These are phyloP conservation scores for Pterocles orientalis DNA, from an alignment of 2,113 vertebrate species.

Conservation along the genomic window DNA sequence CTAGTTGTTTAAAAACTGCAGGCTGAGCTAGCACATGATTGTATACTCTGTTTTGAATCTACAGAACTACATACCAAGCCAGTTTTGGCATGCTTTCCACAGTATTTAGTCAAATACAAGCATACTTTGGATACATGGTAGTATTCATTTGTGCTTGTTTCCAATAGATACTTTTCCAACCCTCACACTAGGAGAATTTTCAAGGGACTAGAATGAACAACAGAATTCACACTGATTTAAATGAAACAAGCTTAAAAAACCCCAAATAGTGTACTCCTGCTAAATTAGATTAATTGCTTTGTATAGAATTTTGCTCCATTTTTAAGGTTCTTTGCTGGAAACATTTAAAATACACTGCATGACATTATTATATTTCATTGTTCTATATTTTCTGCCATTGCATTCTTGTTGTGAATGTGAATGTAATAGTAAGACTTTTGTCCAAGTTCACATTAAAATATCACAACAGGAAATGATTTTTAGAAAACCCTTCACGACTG, in stretches of 20 bases:
- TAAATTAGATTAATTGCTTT: background rate
- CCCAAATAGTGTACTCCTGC: background rate
- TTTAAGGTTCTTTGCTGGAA: slow-evolving; percentile 9
- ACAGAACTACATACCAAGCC: background rate
- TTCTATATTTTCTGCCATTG: slow-evolving; percentile 1
- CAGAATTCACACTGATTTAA: slow-evolving; percentile 5
- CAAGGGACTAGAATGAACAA: slow-evolving; percentile 1
- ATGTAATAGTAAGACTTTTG: slow-evolving; percentile 1
- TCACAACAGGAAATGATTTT: slow-evolving; percentile 14
- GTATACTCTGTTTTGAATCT: background rate
- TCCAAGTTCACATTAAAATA: slow-evolving; percentile 18
- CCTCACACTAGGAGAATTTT: background rate
- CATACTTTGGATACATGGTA: background rate
- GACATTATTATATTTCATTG: slow-evolving; percentile 5
- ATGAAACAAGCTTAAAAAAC: background rate
- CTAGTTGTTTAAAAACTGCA: background rate
- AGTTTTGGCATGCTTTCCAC: background rate
- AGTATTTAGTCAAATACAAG: slow-evolving; percentile 1
- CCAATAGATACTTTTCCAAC: background rate
- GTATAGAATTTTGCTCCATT: background rate
- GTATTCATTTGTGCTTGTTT: background rate
- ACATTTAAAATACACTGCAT: background rate
- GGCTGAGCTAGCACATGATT: background rate
- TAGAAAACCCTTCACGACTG: background rate
- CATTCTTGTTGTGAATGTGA: slow-evolving; percentile 18